Evolutionary conservation across 2,113 vertebrate genomes (phyloP), one percentile per base, ranked within the genome.

Genomic region (Trachemys scripta): DNA sequence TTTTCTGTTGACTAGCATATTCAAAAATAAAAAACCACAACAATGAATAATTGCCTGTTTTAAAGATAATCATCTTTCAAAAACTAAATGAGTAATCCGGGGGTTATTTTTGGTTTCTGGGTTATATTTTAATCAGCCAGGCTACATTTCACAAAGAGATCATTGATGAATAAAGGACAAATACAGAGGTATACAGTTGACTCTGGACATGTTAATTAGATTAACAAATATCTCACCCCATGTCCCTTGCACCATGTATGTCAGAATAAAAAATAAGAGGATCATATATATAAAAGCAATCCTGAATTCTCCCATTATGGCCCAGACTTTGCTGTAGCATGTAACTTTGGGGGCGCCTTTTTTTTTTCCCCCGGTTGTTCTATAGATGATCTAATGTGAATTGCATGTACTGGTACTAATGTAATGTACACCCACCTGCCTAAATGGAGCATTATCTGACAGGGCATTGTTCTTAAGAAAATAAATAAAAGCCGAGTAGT

Each of bases 221-320:
- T 97, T 98, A 98, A 98, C 98, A 98, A 98, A 98, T 98, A 96
- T 85, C 72, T 97, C 96, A 95, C 79, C 92, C 94, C 93, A 90
- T 96, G 92, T 92, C 89, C 62, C 35, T 75, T 85, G 84, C 65
- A 49, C 91, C 29, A 22, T 85, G 75, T 95, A 89, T 69, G 90
- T 35, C 89, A 92, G 89, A 91, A 49, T 84, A 72, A 90, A 92
- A 96, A 95, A 82, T 62, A 89, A 91, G 89, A 93, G 1, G 47
- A 95, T 96, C 85, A 51, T 4, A 3, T 96, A 93, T 95, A 72
- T 94, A 93, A 95, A 94, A 96, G 92, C 82, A 92, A 95, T 85
- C 65, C 42, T 95, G 88, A 94, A 90, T 83, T 91, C 82, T 94
- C 76, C 88, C 87, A 97, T 96, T 96, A 92, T 93, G 62, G 79